Evolutionary conservation across 1,140 invertebrate species (phyloP), one percentile per base, ranked within the genome.

Genomic region (Sinella curviseta): DNA sequence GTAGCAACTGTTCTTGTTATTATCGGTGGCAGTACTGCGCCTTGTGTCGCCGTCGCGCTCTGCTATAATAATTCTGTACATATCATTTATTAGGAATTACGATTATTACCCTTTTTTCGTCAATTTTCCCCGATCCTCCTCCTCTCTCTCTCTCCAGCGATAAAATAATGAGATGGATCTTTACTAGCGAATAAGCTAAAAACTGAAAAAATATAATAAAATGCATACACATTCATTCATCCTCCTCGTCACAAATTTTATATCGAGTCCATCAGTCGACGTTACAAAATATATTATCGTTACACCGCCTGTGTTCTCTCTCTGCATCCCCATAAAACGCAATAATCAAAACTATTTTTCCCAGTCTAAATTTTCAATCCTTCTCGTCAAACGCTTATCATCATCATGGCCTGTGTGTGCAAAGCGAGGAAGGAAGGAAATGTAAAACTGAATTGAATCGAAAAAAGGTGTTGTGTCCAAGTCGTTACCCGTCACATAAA

Each of bases 401-500:
- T n/a, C n/a, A n/a, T n/a, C n/a, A n/a, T n/a, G n/a, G n/a, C n/a
- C 39, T 48, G 8, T 48, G 39, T 48, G 8, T 12, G 8, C 39
- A n/a, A 65, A 17, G 57, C 8, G 24, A 14, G 57, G 57, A 65
- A 65, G 57, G 57, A 70, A 70, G 65, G 65, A 70, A 70, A 70
- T 14, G 65, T 8, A 70, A 70, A 33, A 33, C 3, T 70, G 39
- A 48, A 48, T 48, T 48, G 28, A 70, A 70, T 70, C 24, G 28
- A 70, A 70, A 31, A 33, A 70, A 70, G 65, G 65, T 70, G 65
- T 70, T 70, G 65, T 70, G 65, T 24, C 65, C 26, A 70, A 70
- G 65, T 70, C 12, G 65, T 70, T 31, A 70, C 31, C 28, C n/a
- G 65, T 70, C 65, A 70, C 65, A 70, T 70, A 70, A 70, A 70